A percentile compares a stretch with the other conserved stretches of the same genome.
Conservation (phyloP, 2,888 invertebrate species). For the Isoperla grammatica region DNA sequence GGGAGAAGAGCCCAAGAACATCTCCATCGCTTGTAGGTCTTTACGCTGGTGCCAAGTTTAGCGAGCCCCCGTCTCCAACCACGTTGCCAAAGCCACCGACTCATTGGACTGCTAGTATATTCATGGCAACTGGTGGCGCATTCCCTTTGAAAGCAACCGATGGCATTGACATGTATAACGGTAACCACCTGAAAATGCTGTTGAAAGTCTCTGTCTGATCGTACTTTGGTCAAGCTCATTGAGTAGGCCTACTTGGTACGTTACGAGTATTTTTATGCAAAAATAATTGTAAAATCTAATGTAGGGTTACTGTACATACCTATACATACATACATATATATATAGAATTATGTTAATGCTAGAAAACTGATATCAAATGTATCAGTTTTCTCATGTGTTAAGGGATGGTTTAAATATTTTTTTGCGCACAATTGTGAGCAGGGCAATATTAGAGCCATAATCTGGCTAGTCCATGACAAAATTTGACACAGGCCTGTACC, state of each 20-base stretch:
- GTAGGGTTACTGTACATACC: conserved; percentile 17
- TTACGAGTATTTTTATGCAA: no score
- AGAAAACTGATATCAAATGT: conserved; percentile 25
- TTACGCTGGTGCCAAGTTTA: conserved; percentile 74
- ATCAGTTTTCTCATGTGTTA: conserved; percentile 28
- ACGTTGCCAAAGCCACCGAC: conserved; percentile 74
- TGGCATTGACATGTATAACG: conserved; percentile 28
- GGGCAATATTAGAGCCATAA: conserved; percentile 25
- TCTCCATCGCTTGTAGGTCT: conserved; percentile 33
- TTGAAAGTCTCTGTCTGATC: conserved; percentile 52
- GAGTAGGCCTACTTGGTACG: conserved; percentile 10
- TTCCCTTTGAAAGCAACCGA: conserved; percentile 29
- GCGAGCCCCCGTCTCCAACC: conserved; percentile 72
- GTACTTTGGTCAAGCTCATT: neutral
- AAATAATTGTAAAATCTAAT: conserved; percentile 27
- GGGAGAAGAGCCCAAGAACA: conserved; percentile 34
- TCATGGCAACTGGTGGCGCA: conserved; percentile 29
- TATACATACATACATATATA: no score
- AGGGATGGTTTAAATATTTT: conserved; percentile 28
- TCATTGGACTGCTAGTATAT: conserved; percentile 57
- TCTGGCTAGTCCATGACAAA: no score
- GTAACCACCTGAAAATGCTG: conserved; percentile 55
- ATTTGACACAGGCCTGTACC: no score
- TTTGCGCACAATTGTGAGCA: conserved; percentile 32
- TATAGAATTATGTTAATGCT: conserved; percentile 26